Percentiles rank a stretch among this genome's conserved stretches.
Evolutionary conservation across 2,113 vertebrate genomes (phyloP).

Genomic region (Neotoma lepida): DNA sequence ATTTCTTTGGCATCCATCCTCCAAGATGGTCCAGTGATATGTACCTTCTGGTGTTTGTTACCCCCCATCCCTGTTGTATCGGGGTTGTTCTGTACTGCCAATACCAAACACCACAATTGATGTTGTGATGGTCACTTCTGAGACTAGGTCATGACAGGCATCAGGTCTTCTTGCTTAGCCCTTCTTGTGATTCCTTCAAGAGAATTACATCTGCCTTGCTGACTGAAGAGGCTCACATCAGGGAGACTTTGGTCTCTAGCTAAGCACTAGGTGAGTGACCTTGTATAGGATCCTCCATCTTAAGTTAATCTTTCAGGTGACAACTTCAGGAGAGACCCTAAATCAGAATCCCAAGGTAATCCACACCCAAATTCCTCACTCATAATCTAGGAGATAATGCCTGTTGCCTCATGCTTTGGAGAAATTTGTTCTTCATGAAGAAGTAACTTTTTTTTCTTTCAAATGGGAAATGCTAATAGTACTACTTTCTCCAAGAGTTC

Average conservation of each 20-base stretch:
- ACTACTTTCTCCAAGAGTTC: background rate
- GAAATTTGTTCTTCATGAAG: background rate
- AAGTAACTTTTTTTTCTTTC: background rate
- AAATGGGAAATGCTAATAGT: background rate
- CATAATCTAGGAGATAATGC: background rate
- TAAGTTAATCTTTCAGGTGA: background rate
- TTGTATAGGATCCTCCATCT: background rate
- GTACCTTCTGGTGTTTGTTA: background rate
- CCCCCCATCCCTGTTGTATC: accelerated
- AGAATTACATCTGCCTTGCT: background rate
- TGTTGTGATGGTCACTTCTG: background rate
- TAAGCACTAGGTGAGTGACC: background rate
- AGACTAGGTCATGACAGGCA: background rate
- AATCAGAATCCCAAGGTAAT: background rate
- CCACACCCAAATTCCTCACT: conserved; percentile 8
- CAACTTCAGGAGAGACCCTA: background rate
- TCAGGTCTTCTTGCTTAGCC: background rate
- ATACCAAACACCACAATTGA: background rate
- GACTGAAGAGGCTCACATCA: background rate
- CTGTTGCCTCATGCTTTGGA: background rate
- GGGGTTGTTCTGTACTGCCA: background rate
- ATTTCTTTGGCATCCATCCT: background rate
- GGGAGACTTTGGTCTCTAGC: background rate
- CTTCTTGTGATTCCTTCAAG: background rate
- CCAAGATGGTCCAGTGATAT: background rate